These are phyloP conservation scores for Hermodice carunculata DNA, from an alignment of 2,888 invertebrate genomes.

Conservation along the genomic window DNA sequence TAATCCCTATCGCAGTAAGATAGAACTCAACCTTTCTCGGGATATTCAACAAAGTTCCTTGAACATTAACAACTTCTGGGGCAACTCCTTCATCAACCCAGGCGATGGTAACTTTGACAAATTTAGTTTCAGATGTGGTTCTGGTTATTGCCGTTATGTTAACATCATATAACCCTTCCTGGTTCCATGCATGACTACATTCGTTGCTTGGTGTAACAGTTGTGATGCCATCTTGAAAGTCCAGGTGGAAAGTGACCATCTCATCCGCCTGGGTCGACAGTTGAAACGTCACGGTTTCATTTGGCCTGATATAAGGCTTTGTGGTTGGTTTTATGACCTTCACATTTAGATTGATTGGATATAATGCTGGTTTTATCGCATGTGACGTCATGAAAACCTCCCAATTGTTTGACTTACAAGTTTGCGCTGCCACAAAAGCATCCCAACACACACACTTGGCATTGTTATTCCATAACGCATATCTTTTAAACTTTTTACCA, in stretches of 20 bases:
- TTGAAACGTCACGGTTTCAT: constrained; percentile 52
- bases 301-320: constrained; percentile 55
- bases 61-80: constrained; percentile 26
- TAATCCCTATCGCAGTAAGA: not conserved
- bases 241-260: constrained; percentile 46
- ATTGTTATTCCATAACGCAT: too few relatives aligned
- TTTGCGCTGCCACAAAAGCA: too few relatives aligned
- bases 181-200: constrained; percentile 53
- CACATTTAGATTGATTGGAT: constrained; percentile 20
- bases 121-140: constrained; percentile 1
- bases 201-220: constrained; percentile 22
- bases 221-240: constrained; percentile 55
- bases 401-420: too few relatives aligned
- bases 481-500: too few relatives aligned
- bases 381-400: too few relatives aligned
- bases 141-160: constrained; percentile 37
- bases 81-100: constrained; percentile 31
- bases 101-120: constrained; percentile 19
- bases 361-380: too few relatives aligned
- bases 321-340: constrained; percentile 14
- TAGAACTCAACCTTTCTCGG: not conserved
- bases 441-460: too few relatives aligned
- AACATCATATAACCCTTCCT: constrained; percentile 47
- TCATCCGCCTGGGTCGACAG: constrained; percentile 42
- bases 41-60: not conserved